Evolutionary conservation across 2,113 vertebrate species (phyloP).

Genomic region (Actenoides lindsayi): DNA sequence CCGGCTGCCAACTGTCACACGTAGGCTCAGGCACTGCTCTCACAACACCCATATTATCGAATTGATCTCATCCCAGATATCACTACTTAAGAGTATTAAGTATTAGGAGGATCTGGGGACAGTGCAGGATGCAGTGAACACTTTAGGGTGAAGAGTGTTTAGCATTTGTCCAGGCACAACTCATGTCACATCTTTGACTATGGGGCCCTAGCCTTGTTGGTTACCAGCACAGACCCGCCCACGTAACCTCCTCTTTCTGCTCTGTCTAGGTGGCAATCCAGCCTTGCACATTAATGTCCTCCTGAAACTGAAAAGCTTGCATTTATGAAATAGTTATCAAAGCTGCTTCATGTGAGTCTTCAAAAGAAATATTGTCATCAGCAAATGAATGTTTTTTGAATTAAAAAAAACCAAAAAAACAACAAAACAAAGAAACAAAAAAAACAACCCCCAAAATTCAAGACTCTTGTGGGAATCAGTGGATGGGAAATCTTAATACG

Average conservation of each 20-base stretch:
- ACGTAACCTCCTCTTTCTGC: not conserved
- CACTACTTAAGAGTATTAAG: not conserved
- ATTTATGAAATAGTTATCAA: not conserved
- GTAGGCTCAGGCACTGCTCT: not conserved
- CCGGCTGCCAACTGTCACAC: not conserved
- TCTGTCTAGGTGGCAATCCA: not conserved
- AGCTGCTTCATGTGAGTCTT: not conserved
- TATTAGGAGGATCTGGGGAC: not conserved
- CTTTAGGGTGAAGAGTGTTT: not conserved
- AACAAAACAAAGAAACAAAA: accelerated
- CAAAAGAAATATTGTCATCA: not conserved
- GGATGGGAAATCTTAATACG: not conserved
- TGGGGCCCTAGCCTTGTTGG: not conserved
- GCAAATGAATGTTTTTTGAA: not conserved
- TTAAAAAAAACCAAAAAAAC: not conserved
- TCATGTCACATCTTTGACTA: not conserved
- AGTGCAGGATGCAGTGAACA: not conserved
- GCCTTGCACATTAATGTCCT: not conserved
- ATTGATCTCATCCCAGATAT: not conserved
- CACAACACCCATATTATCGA: accelerated
- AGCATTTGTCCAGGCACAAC: not conserved
- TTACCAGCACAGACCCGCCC: not conserved
- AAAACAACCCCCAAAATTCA: not conserved
- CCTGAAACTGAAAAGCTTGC: not conserved
- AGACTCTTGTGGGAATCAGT: not conserved